Evolutionary conservation across 2,113 vertebrate genomes (phyloP).

Genomic region (Catagonus wagneri): DNA sequence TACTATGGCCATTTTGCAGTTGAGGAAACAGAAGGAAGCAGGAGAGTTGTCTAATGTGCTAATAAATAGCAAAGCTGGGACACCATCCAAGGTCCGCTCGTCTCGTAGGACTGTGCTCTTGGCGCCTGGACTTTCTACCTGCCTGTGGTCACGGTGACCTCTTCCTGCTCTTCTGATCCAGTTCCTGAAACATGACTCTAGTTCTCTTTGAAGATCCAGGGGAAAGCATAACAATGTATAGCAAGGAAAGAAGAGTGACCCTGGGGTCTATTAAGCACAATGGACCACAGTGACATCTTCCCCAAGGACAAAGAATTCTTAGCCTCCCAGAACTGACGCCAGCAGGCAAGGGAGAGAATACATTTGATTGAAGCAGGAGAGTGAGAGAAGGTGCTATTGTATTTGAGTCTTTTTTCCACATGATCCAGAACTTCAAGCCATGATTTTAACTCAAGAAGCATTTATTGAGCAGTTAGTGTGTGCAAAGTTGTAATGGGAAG

Average conservation of each 20-base stretch:
- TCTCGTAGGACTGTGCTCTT: neutral
- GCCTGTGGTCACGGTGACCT: neutral
- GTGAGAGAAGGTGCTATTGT: neutral
- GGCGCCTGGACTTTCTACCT: neutral
- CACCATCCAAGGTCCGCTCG: no score
- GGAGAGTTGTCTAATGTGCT: neutral
- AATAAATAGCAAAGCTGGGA: neutral
- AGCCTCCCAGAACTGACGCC: neutral
- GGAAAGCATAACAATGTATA: neutral
- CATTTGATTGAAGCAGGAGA: neutral
- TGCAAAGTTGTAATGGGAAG: neutral
- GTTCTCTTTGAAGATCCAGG: neutral
- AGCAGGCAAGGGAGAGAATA: neutral
- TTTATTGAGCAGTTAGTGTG: neutral
- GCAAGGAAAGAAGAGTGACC: neutral
- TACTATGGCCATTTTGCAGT: neutral
- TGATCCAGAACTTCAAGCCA: neutral
- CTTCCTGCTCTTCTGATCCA: neutral
- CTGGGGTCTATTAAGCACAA: neutral
- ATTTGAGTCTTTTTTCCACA: neutral
- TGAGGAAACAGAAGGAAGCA: neutral
- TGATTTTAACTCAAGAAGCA: neutral
- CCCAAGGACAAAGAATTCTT: neutral
- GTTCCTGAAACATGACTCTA: neutral
- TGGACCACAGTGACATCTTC: neutral